Conservation (phyloP, 92 coral and sea anemone species). For the Paramuricea clavata region DNA sequence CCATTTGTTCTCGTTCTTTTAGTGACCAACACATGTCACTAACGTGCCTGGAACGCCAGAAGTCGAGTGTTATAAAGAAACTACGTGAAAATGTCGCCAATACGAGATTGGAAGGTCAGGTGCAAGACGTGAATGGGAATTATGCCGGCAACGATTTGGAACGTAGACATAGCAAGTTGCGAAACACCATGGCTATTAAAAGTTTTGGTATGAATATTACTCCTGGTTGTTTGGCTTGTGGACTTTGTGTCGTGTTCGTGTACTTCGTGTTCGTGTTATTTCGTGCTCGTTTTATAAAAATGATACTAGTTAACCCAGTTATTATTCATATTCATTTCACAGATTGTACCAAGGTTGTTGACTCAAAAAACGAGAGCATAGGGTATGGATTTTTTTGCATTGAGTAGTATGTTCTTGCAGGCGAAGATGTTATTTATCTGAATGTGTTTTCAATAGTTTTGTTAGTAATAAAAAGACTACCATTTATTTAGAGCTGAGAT, state of each 20-base stretch:
- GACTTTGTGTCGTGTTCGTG: background rate
- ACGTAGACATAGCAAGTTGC: background rate
- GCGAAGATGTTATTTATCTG: background rate
- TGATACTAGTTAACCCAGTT: too few species aligned
- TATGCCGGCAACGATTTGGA: background rate
- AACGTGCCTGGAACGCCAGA: conserved; percentile 6
- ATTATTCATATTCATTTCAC: too few species aligned
- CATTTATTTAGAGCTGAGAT: background rate
- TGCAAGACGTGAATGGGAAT: background rate
- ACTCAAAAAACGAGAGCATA: background rate
- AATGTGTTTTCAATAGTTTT: background rate
- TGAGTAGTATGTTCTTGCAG: background rate
- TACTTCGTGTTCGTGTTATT: background rate
- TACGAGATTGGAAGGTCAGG: conserved; percentile 8
- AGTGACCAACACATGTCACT: background rate
- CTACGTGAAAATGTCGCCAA: conserved; percentile 21
- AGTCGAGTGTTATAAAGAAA: conserved; percentile 13
- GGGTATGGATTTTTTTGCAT: background rate
- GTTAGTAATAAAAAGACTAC: background rate
- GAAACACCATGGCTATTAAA: background rate
- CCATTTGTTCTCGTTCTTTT: background rate
- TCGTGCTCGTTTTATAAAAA: background rate
- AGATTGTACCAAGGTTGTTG: conserved; percentile 16
- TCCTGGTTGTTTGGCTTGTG: background rate
- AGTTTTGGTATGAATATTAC: background rate